Evolutionary conservation across 2,113 vertebrate genomes (phyloP).

Genomic region (Gallinago paraguaiae): DNA sequence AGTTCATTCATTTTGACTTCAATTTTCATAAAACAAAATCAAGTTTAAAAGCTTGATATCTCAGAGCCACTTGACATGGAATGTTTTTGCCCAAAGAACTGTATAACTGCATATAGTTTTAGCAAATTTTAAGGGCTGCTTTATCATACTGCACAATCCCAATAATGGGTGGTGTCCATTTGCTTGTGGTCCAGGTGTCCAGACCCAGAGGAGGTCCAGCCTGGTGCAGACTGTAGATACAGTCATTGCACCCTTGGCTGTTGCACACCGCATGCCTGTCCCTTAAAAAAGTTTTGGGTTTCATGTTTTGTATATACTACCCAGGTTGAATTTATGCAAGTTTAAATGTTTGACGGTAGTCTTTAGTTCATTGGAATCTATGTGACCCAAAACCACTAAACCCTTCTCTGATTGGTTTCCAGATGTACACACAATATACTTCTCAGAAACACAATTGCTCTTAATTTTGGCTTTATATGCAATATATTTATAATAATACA

Average conservation of each 20-base stretch:
- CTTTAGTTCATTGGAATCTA: constrained; percentile 10
- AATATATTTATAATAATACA: constrained; percentile 42
- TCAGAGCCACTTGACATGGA: background rate
- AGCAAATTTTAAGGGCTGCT: background rate
- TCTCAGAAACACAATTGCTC: constrained; percentile 41
- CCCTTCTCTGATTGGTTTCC: constrained; percentile 42
- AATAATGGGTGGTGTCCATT: background rate
- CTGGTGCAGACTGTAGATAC: no score
- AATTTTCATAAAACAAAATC: background rate
- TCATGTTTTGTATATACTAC: background rate
- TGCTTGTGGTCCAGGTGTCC: no score
- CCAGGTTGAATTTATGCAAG: background rate
- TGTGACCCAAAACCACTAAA: constrained; percentile 14
- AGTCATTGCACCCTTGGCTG: no score
- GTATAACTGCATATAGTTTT: background rate
- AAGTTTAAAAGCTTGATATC: background rate
- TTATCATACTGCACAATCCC: background rate
- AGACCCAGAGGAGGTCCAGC: no score
- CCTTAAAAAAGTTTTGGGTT: no score
- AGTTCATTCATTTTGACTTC: background rate
- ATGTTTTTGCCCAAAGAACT: background rate
- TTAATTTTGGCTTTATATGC: constrained; percentile 53
- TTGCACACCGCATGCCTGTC: no score
- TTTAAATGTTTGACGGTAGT: constrained; percentile 23
- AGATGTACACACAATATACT: constrained; percentile 20